These are phyloP conservation scores for Malurus leucopterus DNA, from an alignment of 2,797 vertebrate species.

Conservation along the genomic window DNA sequence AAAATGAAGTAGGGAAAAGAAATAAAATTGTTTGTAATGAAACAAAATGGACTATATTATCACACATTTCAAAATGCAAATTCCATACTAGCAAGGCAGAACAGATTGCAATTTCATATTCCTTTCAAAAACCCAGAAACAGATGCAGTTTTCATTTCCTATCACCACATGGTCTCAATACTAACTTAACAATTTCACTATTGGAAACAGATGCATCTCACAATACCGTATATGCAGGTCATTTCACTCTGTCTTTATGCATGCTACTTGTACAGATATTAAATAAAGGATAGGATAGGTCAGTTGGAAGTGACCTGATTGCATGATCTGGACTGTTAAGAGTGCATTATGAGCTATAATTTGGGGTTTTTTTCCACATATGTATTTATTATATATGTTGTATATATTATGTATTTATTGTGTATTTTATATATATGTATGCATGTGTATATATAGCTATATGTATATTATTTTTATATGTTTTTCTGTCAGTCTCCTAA, in stretches of 20 bases:
- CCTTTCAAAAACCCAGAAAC: not conserved
- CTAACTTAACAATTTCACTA: not conserved
- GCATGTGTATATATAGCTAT: not conserved
- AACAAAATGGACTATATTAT: not conserved
- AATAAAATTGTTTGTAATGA: not conserved
- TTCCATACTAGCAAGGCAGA: not conserved
- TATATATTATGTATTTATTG: not conserved
- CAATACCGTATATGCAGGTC: not conserved
- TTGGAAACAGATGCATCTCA: not conserved
- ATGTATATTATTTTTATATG: not conserved
- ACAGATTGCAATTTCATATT: not conserved
- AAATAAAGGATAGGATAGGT: not conserved
- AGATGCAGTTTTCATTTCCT: not conserved
- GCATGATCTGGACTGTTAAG: not conserved
- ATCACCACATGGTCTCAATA: not conserved
- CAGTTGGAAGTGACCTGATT: not conserved
- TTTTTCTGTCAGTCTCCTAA: not conserved
- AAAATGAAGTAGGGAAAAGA: not conserved
- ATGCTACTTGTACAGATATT: not conserved
- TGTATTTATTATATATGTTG: not conserved
- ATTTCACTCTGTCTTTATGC: not conserved
- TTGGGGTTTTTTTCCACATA: accelerated
- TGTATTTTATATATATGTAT: not conserved
- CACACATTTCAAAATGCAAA: not conserved
- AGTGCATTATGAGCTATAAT: not conserved